A percentile compares a stretch with the other conserved stretches of the same genome.
Conservation (phyloP, 2,888 invertebrate genomes). For the Chromoteleia sp. region DNA sequence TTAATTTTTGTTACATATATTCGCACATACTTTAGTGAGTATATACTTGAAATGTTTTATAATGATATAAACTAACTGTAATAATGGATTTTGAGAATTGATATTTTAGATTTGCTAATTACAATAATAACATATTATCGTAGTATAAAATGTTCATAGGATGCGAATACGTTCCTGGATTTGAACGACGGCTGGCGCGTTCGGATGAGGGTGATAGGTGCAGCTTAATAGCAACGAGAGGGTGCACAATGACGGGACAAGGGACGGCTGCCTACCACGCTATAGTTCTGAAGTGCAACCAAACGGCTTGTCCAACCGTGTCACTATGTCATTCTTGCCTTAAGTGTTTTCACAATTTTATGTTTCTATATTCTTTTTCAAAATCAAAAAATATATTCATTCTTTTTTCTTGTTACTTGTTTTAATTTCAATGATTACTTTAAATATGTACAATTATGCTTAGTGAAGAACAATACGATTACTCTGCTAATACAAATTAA, state of each 20-base stretch:
- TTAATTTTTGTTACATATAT: too few relatives aligned
- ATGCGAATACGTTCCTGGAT: constrained; percentile 21
- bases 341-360: constrained; percentile 17
- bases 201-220: constrained; percentile 34
- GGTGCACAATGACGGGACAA: constrained; percentile 26
- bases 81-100: background rate
- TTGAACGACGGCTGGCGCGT: constrained; percentile 14
- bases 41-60: too few relatives aligned
- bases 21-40: too few relatives aligned
- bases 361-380: background rate
- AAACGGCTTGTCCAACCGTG: constrained; percentile 77
- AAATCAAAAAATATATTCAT: background rate
- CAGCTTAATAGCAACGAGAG: constrained; percentile 19
- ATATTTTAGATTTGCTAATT: background rate
- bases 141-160: too few relatives aligned
- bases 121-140: background rate
- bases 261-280: constrained; percentile 23
- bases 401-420: background rate
- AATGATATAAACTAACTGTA: too few relatives aligned
- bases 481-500: too few relatives aligned
- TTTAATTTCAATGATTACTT: background rate
- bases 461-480: too few relatives aligned
- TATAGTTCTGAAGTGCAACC: constrained; percentile 16
- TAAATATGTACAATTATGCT: too few relatives aligned
- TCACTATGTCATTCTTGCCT: constrained; percentile 78